Evolutionary conservation across 2,888 invertebrate species (phyloP), one percentile per base, ranked within the genome.

Genomic region (Cyrtodaria siliqua): DNA sequence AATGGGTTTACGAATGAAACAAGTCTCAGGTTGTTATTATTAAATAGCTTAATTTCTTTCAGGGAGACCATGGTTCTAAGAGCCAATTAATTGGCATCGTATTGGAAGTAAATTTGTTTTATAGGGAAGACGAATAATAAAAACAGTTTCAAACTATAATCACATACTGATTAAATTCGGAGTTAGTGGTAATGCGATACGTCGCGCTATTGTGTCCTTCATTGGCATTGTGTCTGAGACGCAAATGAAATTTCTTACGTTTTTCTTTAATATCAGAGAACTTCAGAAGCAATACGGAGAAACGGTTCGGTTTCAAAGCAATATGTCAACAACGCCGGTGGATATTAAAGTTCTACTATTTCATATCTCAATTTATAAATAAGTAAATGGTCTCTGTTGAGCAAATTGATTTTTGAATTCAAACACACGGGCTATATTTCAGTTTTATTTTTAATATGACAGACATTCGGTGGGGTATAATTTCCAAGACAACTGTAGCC

Each of bases 341-440:
- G 59, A 60, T 47, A 44, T 60, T 26, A 47, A 47, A 60, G 63
- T 62, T 62, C 57, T 55, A 71, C 20, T 6, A 44, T 62, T 62
- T 52, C 50, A 62, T 62, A 29, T 62, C 62, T 52, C 50, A 62
- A 62, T 62, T 62, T 52, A 40, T 62, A 52, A 50, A 62, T 62
- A 20, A 40, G n/a, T 52, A 26, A 29, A 49, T 60, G 60, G 38
- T 23, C 47, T 49, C 47, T 16, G 47, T 40, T 57, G 40, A 38
- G 42, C n/a, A 26, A 42, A 33, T 33, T 33, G 33, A 33, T 33
- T 33, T 33, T 12, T 8, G 33, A 33, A 8, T 12, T 33, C 33
- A 33, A 4, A 33, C 6, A 33, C 33, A 33, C 33, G 4, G 12
- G 33, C 33, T 12, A 12, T 33, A 33, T 33, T 33, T 33, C 33